These are phyloP conservation scores for Sycophaga agraensis DNA, from an alignment of 1,140 invertebrate species.

Conservation along the genomic window DNA sequence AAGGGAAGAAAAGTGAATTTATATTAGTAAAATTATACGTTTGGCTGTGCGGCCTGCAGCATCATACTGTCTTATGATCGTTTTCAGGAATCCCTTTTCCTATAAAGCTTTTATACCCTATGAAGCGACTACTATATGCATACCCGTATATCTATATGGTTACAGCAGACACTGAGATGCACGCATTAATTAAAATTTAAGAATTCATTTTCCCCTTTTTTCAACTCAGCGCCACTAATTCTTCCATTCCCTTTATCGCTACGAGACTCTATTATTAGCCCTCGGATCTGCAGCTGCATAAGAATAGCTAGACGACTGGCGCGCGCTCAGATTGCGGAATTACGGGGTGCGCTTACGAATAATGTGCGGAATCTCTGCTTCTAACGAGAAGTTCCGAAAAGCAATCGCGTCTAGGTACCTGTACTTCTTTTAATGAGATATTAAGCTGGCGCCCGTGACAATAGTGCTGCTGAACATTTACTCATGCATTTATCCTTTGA, in stretches of 20 bases:
- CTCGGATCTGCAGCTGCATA: slow-evolving; percentile 20
- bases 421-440: slow-evolving; percentile 24
- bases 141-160: no score
- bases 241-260: background rate
- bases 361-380: background rate
- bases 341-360: slow-evolving; percentile 11
- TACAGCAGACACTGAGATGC: no score
- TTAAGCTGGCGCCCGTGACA: slow-evolving; percentile 14
- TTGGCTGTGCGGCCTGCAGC: no score
- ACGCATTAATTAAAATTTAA: slow-evolving; percentile 20
- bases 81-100: background rate
- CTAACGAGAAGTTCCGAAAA: slow-evolving; percentile 15
- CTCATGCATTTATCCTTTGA: no score
- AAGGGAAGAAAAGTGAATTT: no score
- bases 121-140: no score
- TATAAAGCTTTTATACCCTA: background rate
- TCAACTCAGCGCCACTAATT: no score
- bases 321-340: slow-evolving; percentile 28
- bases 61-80: no score
- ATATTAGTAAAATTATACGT: no score
- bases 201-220: slow-evolving; percentile 1
- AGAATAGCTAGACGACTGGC: background rate
- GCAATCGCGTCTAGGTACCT: no score
- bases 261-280: slow-evolving; percentile 22
- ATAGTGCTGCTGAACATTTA: background rate